Evolutionary conservation across 2,888 invertebrate genomes (phyloP), one percentile per base, ranked within the genome.

Genomic region (Hypolimnas misippus): DNA sequence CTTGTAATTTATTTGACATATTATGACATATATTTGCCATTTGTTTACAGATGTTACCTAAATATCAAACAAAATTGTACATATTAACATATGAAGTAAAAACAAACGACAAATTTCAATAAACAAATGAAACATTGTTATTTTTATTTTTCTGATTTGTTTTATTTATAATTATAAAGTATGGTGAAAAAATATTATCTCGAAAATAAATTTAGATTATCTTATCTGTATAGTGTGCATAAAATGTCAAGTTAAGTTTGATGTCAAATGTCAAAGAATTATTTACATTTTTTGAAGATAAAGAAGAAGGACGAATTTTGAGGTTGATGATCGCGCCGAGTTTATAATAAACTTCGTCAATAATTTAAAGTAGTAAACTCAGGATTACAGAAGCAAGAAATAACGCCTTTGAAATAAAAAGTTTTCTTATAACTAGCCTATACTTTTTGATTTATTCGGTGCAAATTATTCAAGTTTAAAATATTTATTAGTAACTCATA

Each of bases 251-350:
- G 14, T 16, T 5, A 40, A 40, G 12, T 19, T 21, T 21, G 19
- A 60, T 57, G 55, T 57, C 53, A 62, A 52, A 56, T 55, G 55
- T 35, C 33, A 58, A 55, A 55, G 33, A 59, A 56, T 31, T 63
- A 63, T 64, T 64, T 64, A 64, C 56, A 64, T 52, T 38, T 58
- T 44, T 42, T 55, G 21, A 54, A 53, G 58, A 55, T 54, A 55
- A 55, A 56, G 57, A 42, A 62, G 62, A 65, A 65, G 62, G 62
- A 46, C 63, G 42, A 61, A 54, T 57, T 25, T 17, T 21, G 53
- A 61, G 63, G 60, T 61, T 64, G 64, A 53, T 61, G 61, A 57
- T 61, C 61, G 61, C 49, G 25, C 31, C 57, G 12, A 40, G 49
- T 54, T 64, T 64, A 64, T 57, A 61, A 53, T 64, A 61, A 54